Conservation (phyloP, 2,888 invertebrate genomes). For the Pterobdella sp. region DNA sequence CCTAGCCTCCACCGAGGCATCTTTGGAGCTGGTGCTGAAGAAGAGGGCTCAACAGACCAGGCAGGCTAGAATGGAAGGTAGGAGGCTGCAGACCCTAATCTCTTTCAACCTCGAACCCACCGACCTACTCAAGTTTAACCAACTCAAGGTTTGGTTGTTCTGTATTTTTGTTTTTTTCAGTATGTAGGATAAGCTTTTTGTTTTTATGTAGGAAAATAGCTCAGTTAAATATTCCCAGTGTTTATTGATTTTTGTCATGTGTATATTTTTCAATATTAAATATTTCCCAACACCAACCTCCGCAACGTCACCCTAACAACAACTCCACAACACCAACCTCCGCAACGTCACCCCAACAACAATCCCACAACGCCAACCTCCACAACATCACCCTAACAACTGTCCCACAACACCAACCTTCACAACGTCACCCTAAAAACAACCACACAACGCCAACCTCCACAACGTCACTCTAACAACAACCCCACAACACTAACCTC, state of each 20-base stretch:
- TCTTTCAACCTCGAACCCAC: conserved; percentile 81
- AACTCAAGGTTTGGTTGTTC: conserved; percentile 65
- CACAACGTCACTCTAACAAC: too few relatives aligned
- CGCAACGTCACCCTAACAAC: neutral
- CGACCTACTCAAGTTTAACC: conserved; percentile 72
- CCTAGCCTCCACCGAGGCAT: conserved; percentile 5
- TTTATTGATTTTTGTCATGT: neutral
- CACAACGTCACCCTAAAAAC: neutral
- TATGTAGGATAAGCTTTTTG: neutral
- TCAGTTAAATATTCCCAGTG: neutral
- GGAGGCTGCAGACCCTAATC: conserved; percentile 62
- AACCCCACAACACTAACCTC: neutral
- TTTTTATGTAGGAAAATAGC: neutral
- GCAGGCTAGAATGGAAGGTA: conserved; percentile 90
- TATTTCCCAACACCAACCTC: neutral
- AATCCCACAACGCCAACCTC: neutral
- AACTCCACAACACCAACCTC: neutral
- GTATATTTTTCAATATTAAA: neutral
- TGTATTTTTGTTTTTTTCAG: neutral
- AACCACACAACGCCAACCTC: neutral
- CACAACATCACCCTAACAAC: neutral
- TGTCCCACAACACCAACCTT: neutral
- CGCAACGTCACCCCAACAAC: neutral
- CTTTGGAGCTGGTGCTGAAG: conserved; percentile 26
- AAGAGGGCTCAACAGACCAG: conserved; percentile 59